A percentile compares a stretch with the other conserved stretches of the same genome.
Conservation (phyloP, 2,797 vertebrate species). For the Emys orbicularis region DNA sequence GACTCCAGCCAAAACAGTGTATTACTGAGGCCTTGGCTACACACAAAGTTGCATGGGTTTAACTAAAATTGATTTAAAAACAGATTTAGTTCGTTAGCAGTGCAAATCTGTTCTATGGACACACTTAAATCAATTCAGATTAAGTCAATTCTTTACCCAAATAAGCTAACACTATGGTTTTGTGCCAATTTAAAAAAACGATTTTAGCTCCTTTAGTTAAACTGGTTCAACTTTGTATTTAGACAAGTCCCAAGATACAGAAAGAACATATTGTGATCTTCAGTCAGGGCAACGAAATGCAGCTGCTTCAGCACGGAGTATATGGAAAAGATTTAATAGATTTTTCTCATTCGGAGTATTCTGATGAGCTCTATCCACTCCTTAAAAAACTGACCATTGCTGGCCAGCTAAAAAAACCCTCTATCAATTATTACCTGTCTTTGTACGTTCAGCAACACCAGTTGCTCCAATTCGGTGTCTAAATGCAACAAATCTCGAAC, state of each 20-base stretch:
- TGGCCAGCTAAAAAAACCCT: neutral
- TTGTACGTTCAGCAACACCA: neutral
- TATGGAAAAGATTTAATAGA: neutral
- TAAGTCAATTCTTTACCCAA: neutral
- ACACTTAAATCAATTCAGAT: fast-evolving
- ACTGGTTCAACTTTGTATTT: neutral
- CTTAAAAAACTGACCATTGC: neutral
- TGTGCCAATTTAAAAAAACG: neutral
- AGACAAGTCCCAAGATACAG: neutral
- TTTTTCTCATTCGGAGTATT: neutral
- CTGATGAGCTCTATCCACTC: neutral
- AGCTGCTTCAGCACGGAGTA: neutral
- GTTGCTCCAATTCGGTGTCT: neutral
- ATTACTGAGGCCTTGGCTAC: neutral
- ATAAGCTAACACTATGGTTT: neutral
- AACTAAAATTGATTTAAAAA: fast-evolving
- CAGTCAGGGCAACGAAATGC: neutral
- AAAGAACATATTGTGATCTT: neutral
- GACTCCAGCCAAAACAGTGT: neutral
- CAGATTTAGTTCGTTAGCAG: neutral
- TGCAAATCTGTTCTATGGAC: fast-evolving
- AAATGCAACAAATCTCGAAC: neutral
- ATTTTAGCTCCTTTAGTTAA: neutral
- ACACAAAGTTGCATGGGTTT: neutral
- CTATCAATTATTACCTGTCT: neutral